Conservation (phyloP, 2,888 invertebrate species). For the Anagyrus pseudococci region DNA sequence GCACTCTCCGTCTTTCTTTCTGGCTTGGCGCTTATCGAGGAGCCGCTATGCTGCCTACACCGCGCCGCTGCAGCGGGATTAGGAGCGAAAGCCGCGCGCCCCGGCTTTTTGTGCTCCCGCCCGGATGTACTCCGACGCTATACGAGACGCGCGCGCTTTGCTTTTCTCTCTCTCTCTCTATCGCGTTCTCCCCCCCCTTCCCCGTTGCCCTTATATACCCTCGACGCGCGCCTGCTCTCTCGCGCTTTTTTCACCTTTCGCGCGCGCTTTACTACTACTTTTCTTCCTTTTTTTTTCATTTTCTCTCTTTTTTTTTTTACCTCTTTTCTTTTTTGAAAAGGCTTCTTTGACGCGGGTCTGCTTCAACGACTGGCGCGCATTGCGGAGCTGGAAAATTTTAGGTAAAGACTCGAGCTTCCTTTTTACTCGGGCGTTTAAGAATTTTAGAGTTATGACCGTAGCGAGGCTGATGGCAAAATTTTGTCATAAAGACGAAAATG, state of each 20-base stretch:
- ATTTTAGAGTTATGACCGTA: background rate
- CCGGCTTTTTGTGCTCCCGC: background rate
- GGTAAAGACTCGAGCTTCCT: background rate
- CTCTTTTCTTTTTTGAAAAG: background rate
- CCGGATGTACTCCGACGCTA: background rate
- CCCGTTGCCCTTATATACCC: background rate
- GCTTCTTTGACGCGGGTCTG: background rate
- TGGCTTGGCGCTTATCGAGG: too few species aligned
- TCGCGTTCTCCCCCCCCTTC: background rate
- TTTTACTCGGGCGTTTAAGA: background rate
- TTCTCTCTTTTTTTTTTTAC: background rate
- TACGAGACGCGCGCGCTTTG: background rate
- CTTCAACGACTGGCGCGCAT: background rate
- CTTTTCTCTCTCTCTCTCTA: conserved; percentile 1
- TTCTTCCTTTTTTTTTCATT: background rate
- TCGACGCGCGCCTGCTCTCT: background rate
- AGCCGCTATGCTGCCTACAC: too few species aligned
- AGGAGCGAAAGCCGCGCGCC: background rate
- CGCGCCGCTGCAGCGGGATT: too few species aligned
- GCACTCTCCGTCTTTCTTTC: too few species aligned
- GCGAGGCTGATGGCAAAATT: background rate
- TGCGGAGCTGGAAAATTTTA: background rate
- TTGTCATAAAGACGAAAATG: background rate
- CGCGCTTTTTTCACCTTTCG: background rate
- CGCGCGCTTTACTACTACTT: background rate